Evolutionary conservation across 1,140 invertebrate genomes (phyloP).

Genomic region (Drosophila triauraria): DNA sequence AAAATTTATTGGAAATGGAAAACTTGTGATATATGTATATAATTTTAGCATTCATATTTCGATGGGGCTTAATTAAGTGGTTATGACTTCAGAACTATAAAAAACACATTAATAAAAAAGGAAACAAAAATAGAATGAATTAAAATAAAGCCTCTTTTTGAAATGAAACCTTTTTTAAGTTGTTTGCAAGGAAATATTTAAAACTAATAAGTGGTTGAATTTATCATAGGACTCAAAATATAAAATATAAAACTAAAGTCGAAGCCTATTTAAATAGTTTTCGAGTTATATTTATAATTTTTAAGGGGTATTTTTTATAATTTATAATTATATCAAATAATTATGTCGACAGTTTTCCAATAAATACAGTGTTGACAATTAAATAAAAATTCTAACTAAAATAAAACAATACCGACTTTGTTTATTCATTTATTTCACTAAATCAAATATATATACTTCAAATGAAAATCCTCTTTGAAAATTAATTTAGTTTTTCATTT

Average conservation of each 20-base stretch:
- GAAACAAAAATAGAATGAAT: background rate
- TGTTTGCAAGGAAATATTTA: background rate
- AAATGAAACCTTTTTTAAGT: background rate
- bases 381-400: no score
- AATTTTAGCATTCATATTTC: background rate
- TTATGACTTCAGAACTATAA: background rate
- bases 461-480: conserved; percentile 5
- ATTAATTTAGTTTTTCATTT: conserved; percentile 23
- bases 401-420: no score
- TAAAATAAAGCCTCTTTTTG: no score
- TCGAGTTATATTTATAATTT: background rate
- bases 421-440: background rate
- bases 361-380: no score
- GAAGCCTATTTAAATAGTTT: background rate
- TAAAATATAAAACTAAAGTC: background rate
- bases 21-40: background rate
- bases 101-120: background rate
- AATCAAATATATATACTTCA: background rate
- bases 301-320: no score
- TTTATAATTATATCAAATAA: no score
- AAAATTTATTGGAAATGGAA: conserved; percentile 7
- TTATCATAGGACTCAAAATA: background rate
- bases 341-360: no score
- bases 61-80: background rate
- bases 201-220: background rate